Conservation (phyloP, 1,140 invertebrate species). For the Brachionus rubens region DNA sequence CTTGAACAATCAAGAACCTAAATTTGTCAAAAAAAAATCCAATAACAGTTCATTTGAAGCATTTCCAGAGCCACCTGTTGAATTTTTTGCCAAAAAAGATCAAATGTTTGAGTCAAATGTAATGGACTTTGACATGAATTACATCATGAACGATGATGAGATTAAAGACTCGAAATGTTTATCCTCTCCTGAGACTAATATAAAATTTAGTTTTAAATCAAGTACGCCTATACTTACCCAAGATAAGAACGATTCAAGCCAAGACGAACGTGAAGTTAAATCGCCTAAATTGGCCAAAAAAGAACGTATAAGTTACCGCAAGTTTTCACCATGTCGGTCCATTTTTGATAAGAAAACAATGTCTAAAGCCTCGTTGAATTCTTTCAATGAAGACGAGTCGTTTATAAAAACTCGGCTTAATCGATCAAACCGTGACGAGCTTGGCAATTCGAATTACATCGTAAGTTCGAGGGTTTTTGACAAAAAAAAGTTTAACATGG, state of each 20-base stretch:
- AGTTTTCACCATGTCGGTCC: constrained; percentile 16
- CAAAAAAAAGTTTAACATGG: background rate
- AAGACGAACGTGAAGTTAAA: constrained; percentile 5
- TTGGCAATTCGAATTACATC: background rate
- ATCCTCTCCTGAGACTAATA: background rate
- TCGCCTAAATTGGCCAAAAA: background rate
- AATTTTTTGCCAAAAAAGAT: constrained; percentile 22
- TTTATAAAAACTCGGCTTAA: background rate
- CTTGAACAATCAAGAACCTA: constrained; percentile 6
- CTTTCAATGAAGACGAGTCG: constrained; percentile 20
- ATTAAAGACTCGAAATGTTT: background rate
- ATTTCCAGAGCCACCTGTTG: background rate
- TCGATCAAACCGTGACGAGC: background rate
- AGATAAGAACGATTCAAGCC: background rate
- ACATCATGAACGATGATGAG: background rate
- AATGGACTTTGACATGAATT: constrained; percentile 20
- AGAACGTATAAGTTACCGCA: background rate
- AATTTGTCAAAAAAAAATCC: background rate
- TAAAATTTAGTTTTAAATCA: constrained; percentile 21
- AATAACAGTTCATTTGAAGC: background rate
- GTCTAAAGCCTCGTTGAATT: constrained; percentile 21
- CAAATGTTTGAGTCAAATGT: constrained; percentile 31
- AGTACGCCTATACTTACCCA: background rate
- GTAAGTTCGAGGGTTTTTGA: constrained; percentile 20
- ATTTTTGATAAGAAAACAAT: constrained; percentile 30